Conservation (phyloP, 2,113 vertebrate species). For the Mungos mungo region DNA sequence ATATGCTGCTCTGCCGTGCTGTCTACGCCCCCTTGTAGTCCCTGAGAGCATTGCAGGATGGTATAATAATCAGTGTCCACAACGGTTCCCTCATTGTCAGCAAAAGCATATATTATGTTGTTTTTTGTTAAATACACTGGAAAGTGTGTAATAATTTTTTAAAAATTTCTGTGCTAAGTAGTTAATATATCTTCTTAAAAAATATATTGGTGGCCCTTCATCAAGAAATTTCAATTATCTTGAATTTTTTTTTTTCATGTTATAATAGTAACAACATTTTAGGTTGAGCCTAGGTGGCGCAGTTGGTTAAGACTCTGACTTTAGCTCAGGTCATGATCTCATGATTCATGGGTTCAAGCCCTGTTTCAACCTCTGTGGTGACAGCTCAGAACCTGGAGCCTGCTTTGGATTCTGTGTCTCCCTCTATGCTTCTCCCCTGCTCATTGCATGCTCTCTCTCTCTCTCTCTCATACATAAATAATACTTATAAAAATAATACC, state of each 20-base stretch:
- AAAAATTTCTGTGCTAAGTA: not conserved
- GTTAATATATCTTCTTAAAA: not conserved
- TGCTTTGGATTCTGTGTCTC: no score
- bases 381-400: no score
- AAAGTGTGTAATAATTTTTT: not conserved
- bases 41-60: not conserved
- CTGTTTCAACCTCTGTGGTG: no score
- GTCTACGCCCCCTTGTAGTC: not conserved
- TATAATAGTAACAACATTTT: not conserved
- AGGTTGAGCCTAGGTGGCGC: no score
- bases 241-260: slow-evolving; percentile 1
- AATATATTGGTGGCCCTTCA: not conserved
- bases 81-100: not conserved
- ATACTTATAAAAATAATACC: no score
- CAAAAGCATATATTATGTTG: not conserved
- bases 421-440: no score
- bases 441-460: no score
- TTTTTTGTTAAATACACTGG: not conserved
- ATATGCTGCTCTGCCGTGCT: no score
- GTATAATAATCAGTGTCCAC: not conserved
- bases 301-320: no score
- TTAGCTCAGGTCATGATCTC: no score
- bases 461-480: no score
- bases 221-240: not conserved
- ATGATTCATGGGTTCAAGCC: no score